These are phyloP conservation scores for Thunnus albacares DNA, from an alignment of 2,797 vertebrate species.

Conservation along the genomic window DNA sequence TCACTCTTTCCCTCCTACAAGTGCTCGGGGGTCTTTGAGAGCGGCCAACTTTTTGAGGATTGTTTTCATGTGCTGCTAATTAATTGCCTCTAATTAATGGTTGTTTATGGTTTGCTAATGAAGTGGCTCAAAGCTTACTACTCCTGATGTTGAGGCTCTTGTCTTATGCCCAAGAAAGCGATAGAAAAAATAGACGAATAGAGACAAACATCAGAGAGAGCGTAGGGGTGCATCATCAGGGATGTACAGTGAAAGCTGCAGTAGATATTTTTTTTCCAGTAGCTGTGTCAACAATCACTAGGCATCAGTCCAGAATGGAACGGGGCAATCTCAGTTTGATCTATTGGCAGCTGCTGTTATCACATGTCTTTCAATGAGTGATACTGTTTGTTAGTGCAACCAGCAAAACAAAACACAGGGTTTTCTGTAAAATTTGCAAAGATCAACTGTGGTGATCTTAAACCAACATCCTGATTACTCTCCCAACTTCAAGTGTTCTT, in stretches of 20 bases:
- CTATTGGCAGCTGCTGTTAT: constrained; percentile 55
- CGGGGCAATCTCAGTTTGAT: constrained; percentile 58
- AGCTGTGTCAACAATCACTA: constrained; percentile 61
- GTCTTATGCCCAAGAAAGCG: constrained; percentile 50
- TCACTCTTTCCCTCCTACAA: constrained; percentile 25
- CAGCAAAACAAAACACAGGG: constrained; percentile 17
- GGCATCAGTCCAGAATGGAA: constrained; percentile 48
- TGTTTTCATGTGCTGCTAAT: constrained; percentile 77
- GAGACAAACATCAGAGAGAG: constrained; percentile 9
- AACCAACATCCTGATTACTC: background rate
- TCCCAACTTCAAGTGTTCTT: constrained; percentile 20
- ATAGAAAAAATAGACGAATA: constrained; percentile 30
- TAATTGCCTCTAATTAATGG: constrained; percentile 82
- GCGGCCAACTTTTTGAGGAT: constrained; percentile 68
- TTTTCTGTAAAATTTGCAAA: constrained; percentile 22
- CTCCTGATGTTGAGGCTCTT: constrained; percentile 60
- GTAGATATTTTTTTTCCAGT: constrained; percentile 22
- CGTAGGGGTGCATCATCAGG: background rate
- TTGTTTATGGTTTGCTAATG: constrained; percentile 81
- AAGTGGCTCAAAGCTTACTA: constrained; percentile 77
- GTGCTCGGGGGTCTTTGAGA: constrained; percentile 61
- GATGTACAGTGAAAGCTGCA: constrained; percentile 32
- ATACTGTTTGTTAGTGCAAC: constrained; percentile 20
- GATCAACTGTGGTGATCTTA: constrained; percentile 22
- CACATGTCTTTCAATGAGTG: constrained; percentile 36